These are phyloP conservation scores for Oncopeltus fasciatus DNA, from an alignment of 1,140 invertebrate genomes.

Conservation along the genomic window DNA sequence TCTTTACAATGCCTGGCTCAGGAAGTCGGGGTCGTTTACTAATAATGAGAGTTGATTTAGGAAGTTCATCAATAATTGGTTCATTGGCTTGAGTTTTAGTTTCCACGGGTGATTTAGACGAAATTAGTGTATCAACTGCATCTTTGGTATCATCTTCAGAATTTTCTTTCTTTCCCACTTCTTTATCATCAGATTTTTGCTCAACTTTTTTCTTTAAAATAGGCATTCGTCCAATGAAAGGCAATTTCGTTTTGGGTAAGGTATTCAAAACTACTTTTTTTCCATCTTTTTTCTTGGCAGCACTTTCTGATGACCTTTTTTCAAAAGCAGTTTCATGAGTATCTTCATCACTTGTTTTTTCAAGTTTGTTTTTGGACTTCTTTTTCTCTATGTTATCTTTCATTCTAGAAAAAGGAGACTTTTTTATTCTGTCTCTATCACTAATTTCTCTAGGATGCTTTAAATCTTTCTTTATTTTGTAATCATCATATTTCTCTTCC, in stretches of 20 bases:
- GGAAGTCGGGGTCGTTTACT: slow-evolving; percentile 1
- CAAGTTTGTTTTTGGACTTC: not conserved
- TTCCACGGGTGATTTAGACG: not conserved
- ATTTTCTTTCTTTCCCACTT: not conserved
- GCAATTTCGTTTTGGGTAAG: slow-evolving; percentile 37
- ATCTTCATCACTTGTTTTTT: slow-evolving; percentile 16
- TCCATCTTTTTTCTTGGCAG: slow-evolving; percentile 16
- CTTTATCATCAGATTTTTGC: slow-evolving; percentile 22
- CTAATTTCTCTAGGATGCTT: slow-evolving; percentile 23
- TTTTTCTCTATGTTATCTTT: not conserved
- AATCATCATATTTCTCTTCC: slow-evolving; percentile 10
- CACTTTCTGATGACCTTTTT: slow-evolving; percentile 31
- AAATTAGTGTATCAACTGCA: not conserved
- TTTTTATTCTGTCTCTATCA: slow-evolving; percentile 24
- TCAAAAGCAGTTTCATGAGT: slow-evolving; percentile 28
- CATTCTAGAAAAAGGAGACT: not conserved
- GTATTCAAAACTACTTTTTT: slow-evolving; percentile 17
- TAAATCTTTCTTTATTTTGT: not conserved
- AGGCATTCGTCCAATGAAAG: slow-evolving; percentile 52
- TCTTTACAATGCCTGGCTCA: not conserved
- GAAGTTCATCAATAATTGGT: not conserved
- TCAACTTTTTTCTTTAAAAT: slow-evolving; percentile 44
- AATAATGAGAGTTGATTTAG: slow-evolving; percentile 11
- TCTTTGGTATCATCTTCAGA: not conserved
- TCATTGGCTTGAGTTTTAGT: not conserved